phyloP scores from a whole-genome alignment of 2,113 vertebrate species.

The Chrysochloris asiatica region DNA sequence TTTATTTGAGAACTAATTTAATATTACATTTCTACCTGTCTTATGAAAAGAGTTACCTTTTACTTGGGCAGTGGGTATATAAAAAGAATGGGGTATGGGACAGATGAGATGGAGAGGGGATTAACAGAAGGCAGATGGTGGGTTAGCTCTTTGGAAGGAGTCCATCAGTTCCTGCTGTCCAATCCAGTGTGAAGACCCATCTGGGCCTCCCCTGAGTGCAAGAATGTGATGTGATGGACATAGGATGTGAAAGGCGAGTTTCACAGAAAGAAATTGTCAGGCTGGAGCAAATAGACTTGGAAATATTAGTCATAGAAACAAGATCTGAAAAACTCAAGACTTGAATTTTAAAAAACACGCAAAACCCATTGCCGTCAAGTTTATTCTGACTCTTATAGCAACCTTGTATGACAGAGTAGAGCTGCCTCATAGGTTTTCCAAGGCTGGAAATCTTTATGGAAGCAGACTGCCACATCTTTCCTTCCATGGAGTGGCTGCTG shows the following conservation, averaged over 20 bases:
- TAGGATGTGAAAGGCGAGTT: slow-evolving; percentile 26
- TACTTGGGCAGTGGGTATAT: slow-evolving; percentile 54
- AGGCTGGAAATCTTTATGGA: neutral
- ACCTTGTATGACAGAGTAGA: neutral
- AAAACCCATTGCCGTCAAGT: neutral
- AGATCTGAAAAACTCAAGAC: neutral
- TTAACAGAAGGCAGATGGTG: slow-evolving; percentile 74
- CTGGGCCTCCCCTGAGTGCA: slow-evolving; percentile 57
- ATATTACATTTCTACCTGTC: slow-evolving; percentile 20
- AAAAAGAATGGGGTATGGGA: slow-evolving; percentile 17
- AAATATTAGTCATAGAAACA: neutral
- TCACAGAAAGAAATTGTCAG: slow-evolving; percentile 52
- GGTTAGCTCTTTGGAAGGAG: slow-evolving; percentile 58
- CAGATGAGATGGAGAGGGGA: slow-evolving; percentile 40
- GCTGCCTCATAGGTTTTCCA: neutral
- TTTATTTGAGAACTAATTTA: slow-evolving; percentile 41
- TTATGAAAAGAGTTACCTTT: slow-evolving; percentile 47
- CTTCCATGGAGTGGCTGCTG: neutral
- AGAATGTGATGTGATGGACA: slow-evolving; percentile 57
- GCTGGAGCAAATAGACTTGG: slow-evolving; percentile 14
- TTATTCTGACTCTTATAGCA: neutral
- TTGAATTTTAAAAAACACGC: neutral
- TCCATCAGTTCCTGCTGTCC: slow-evolving; percentile 68
- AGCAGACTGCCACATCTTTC: neutral
- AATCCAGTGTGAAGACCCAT: slow-evolving; percentile 60